Evolutionary conservation across 2,797 vertebrate genomes (phyloP).

Genomic region (Bovichtus variegatus): DNA sequence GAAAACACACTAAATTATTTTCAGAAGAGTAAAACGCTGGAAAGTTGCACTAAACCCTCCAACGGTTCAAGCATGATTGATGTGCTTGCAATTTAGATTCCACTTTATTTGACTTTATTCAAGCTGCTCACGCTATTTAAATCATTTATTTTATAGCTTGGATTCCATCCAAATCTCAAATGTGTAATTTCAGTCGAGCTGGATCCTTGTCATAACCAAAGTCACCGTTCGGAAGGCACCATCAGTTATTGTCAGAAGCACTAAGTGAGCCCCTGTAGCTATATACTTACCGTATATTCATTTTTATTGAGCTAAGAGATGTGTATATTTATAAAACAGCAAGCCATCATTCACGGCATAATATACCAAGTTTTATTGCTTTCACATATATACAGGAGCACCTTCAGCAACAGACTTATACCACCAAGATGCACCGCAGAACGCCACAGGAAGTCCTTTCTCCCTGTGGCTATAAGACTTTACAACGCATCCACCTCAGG

Average conservation of each 20-base stretch:
- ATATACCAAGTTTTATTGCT: rapidly evolving
- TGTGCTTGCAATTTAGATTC: not conserved
- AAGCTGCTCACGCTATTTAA: not conserved
- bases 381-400: too few species aligned
- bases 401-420: too few species aligned
- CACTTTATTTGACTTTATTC: not conserved
- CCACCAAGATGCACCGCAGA: too few species aligned
- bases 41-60: not conserved
- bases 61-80: not conserved
- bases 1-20: constrained; percentile 3
- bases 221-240: not conserved
- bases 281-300: not conserved
- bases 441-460: too few species aligned
- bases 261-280: not conserved
- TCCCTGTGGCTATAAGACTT: too few species aligned
- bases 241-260: not conserved
- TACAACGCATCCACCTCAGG: too few species aligned
- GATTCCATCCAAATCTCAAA: not conserved
- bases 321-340: not conserved
- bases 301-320: not conserved
- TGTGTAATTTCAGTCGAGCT: not conserved
- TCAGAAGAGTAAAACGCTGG: not conserved
- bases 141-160: not conserved
- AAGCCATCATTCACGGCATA: not conserved
- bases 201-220: not conserved